Percentiles rank a stretch among this genome's conserved stretches.
Evolutionary conservation across 2,797 vertebrate genomes (phyloP).

Genomic region (Chanos chanos): DNA sequence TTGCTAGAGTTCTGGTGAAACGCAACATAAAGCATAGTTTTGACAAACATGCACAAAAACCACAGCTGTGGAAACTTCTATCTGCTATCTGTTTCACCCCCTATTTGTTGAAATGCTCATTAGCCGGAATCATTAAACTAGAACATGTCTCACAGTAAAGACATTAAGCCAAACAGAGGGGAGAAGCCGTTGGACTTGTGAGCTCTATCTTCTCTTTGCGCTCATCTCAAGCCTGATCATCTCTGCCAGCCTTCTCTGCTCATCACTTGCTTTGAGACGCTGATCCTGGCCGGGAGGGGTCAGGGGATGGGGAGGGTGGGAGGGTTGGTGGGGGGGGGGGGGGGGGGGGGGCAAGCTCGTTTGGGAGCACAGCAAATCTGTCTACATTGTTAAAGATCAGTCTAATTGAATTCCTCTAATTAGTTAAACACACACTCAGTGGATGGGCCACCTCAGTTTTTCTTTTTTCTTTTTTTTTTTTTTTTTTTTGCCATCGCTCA

Average conservation of each 20-base stretch:
- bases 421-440: conserved; percentile 62
- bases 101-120: conserved; percentile 20
- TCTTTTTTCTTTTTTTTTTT: too few species aligned
- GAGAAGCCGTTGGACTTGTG: conserved; percentile 19
- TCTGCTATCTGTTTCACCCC: conserved; percentile 6
- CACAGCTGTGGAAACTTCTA: too few species aligned
- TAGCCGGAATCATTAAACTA: conserved; percentile 25
- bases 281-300: conserved; percentile 34
- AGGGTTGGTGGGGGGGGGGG: not conserved
- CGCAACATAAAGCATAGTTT: too few species aligned
- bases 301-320: not conserved
- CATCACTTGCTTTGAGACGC: conserved; percentile 15
- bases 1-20: too few species aligned
- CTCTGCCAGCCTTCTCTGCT: conserved; percentile 49
- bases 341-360: conserved; percentile 27
- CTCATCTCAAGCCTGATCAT: conserved; percentile 51
- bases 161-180: conserved; percentile 2
- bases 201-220: conserved; percentile 32
- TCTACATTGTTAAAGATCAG: conserved; percentile 72
- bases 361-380: conserved; percentile 70
- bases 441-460: conserved; percentile 59
- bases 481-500: too few species aligned
- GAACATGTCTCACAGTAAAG: conserved; percentile 25
- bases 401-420: conserved; percentile 71
- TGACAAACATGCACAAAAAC: too few species aligned